These are phyloP conservation scores for Oreocharis arfaki DNA, from an alignment of 2,113 vertebrate species.

Conservation along the genomic window DNA sequence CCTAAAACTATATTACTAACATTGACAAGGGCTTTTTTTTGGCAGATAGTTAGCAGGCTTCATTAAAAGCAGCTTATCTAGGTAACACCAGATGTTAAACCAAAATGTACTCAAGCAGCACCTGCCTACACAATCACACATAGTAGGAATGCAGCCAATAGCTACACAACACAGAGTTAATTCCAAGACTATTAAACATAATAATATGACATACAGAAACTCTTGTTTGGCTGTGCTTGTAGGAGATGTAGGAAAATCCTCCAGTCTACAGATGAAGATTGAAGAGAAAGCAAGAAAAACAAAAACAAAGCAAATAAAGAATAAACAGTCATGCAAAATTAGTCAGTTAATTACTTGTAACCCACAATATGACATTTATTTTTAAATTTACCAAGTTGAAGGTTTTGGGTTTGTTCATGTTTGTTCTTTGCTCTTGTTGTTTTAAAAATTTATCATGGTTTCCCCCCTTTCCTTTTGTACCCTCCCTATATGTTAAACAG, in stretches of 20 bases:
- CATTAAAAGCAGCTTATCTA: background rate
- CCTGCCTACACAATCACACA: conserved; percentile 41
- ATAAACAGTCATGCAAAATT: conserved; percentile 69
- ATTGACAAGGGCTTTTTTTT: background rate
- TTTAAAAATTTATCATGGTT: background rate
- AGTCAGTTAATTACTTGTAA: conserved; percentile 63
- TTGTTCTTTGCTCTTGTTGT: background rate
- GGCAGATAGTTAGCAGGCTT: background rate
- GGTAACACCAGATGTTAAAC: background rate
- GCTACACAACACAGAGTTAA: conserved; percentile 57
- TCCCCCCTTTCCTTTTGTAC: background rate
- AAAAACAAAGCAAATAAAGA: conserved; percentile 78
- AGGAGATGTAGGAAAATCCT: conserved; percentile 99
- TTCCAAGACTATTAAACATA: conserved; percentile 68
- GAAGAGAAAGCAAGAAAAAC: conserved; percentile 80
- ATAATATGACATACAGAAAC: conserved; percentile 93
- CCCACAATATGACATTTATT: conserved; percentile 55
- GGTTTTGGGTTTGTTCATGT: background rate
- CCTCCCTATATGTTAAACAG: background rate
- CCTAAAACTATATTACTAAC: background rate
- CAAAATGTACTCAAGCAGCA: background rate
- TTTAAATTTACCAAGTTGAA: background rate
- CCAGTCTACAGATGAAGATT: conserved; percentile 89
- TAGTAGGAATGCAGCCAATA: conserved; percentile 40
- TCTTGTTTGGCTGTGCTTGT: conserved; percentile 99